Percentiles rank a stretch among this genome's conserved stretches.
Evolutionary conservation across 2,888 invertebrate genomes (phyloP).

Genomic region (Onthophagus sagittarius): DNA sequence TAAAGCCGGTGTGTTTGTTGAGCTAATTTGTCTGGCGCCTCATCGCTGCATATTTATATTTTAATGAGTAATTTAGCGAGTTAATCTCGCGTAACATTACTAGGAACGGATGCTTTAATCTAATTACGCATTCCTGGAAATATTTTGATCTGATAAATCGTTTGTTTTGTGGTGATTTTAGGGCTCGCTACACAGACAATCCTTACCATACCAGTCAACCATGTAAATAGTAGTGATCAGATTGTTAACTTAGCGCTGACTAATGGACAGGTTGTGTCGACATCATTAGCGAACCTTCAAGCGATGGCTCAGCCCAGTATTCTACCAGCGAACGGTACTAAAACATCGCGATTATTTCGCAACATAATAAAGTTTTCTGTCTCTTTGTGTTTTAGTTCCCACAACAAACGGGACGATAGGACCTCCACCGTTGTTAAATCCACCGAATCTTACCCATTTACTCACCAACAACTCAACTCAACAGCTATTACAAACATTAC

Average conservation of each 20-base stretch:
- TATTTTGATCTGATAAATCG: background rate
- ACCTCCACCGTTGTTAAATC: conserved; percentile 64
- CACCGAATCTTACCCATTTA: conserved; percentile 65
- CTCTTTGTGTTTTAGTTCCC: conserved; percentile 43
- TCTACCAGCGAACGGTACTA: conserved; percentile 28
- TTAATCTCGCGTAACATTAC: background rate
- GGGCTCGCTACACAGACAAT: conserved; percentile 95
- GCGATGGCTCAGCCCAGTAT: conserved; percentile 72
- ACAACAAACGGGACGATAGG: conserved; percentile 62
- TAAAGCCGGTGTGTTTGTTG: background rate
- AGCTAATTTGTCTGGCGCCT: background rate
- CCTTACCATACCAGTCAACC: conserved; percentile 90
- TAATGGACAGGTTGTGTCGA: conserved; percentile 82
- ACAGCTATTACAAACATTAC: conserved; percentile 71
- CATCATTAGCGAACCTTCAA: conserved; percentile 75
- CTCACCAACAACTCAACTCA: conserved; percentile 68
- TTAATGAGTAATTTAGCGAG: background rate
- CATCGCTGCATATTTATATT: background rate
- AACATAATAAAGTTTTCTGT: conserved; percentile 1
- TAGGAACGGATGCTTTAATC: background rate
- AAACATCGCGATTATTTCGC: conserved; percentile 22
- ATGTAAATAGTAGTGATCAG: conserved; percentile 68
- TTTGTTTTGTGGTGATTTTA: conserved; percentile 42
- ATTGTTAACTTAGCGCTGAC: conserved; percentile 79
- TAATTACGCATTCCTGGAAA: background rate